Evolutionary conservation across 2,113 vertebrate genomes (phyloP).

Genomic region (Eptesicus fuscus): DNA sequence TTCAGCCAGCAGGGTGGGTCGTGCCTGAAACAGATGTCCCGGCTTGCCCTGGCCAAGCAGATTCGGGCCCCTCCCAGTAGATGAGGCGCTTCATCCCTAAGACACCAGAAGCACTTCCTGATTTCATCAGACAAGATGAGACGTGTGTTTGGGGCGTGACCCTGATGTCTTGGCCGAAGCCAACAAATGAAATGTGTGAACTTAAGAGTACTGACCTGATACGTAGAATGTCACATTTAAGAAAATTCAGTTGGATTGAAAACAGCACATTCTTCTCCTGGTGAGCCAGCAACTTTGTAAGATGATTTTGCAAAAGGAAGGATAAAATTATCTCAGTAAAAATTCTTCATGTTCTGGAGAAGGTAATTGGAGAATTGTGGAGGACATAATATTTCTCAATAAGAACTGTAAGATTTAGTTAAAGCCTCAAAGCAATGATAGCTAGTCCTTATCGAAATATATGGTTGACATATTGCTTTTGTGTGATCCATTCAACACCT

Average conservation of each 20-base stretch:
- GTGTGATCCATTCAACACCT: background rate
- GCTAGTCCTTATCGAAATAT: background rate
- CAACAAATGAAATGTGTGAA: background rate
- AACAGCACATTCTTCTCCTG: background rate
- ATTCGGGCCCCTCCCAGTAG: conserved; percentile 45
- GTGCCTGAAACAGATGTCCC: conserved; percentile 73
- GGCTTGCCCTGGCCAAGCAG: conserved; percentile 60
- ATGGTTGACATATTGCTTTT: background rate
- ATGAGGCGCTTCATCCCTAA: conserved; percentile 48
- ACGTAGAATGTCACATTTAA: background rate
- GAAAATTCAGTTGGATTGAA: background rate
- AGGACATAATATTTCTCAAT: background rate
- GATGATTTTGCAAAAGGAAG: conserved; percentile 16
- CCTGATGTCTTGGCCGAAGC: conserved; percentile 7
- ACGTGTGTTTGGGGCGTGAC: background rate
- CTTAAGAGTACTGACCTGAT: background rate
- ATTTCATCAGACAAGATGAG: conserved; percentile 49
- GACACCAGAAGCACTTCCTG: conserved; percentile 54
- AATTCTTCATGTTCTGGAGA: background rate
- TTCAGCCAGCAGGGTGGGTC: conserved; percentile 67
- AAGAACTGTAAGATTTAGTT: background rate
- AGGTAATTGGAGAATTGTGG: background rate
- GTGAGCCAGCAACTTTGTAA: background rate
- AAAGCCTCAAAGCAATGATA: background rate
- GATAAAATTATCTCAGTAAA: background rate